These are phyloP conservation scores for Lethocerus indicus DNA, from an alignment of 1,140 invertebrate species.

Conservation along the genomic window DNA sequence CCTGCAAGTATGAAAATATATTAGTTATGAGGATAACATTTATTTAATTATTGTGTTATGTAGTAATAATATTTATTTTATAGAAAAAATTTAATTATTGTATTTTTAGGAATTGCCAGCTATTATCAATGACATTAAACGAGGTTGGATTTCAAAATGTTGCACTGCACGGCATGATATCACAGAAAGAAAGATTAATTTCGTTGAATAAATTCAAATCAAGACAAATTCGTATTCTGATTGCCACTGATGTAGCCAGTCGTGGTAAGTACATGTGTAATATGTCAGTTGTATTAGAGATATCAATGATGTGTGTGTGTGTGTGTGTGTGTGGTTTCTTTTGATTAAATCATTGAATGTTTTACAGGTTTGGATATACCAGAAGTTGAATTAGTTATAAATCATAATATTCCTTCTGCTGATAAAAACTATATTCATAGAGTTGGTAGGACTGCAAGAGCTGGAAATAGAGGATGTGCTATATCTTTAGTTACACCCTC, in stretches of 20 bases:
- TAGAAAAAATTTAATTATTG: not conserved
- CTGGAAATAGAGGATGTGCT: conserved; percentile 68
- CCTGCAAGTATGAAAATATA: too few species aligned
- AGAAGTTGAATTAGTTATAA: conserved; percentile 81
- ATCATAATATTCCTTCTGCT: conserved; percentile 78
- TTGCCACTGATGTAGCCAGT: conserved; percentile 94
- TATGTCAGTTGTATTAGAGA: too few species aligned
- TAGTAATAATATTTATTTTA: not conserved
- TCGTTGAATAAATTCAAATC: conserved; percentile 75
- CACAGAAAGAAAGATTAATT: conserved; percentile 59
- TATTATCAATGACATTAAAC: conserved; percentile 69
- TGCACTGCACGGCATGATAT: conserved; percentile 69
- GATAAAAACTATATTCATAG: conserved; percentile 93
- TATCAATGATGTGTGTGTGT: too few species aligned
- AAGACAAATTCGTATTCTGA: conserved; percentile 64
- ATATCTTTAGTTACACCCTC: conserved; percentile 83
- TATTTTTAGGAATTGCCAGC: conserved; percentile 65
- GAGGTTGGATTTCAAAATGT: conserved; percentile 76
- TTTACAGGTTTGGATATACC: conserved; percentile 73
- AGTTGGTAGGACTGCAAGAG: conserved; percentile 89
- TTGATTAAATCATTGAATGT: too few species aligned
- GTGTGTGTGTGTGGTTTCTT: too few species aligned
- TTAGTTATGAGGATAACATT: conserved; percentile 28
- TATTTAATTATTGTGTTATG: not conserved
- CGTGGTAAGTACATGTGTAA: too few species aligned